phyloP scores from a whole-genome alignment of 2,797 vertebrate genomes.

The Mycteria americana region DNA sequence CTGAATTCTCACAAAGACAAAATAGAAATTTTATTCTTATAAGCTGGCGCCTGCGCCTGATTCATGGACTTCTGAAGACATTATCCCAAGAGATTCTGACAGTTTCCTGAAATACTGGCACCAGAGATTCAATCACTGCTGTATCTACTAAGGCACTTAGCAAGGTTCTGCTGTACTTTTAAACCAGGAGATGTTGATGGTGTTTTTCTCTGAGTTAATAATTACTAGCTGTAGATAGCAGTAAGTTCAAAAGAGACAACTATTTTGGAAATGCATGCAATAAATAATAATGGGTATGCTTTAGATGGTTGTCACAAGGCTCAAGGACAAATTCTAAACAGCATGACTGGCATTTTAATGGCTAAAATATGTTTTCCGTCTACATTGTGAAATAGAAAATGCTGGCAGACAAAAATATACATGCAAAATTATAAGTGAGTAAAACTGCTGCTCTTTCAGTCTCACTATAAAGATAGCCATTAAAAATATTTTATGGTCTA shows the following conservation, averaged over 20 bases:
- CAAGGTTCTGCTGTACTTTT: neutral
- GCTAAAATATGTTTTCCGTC: neutral
- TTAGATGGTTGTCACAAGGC: neutral
- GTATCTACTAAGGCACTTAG: neutral
- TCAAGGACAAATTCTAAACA: slow-evolving; percentile 13
- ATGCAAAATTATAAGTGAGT: neutral
- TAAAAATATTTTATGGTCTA: neutral
- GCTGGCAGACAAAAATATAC: neutral
- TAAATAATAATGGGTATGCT: neutral
- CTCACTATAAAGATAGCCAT: neutral
- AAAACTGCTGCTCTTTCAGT: neutral
- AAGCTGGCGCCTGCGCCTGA: neutral
- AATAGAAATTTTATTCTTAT: neutral
- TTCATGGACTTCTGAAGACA: neutral
- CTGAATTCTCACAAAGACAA: neutral
- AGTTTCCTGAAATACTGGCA: neutral
- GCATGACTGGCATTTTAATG: neutral
- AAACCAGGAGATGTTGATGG: neutral
- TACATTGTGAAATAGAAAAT: neutral
- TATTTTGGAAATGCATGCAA: neutral
- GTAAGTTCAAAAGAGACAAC: neutral
- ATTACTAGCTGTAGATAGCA: neutral
- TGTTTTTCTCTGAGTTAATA: neutral
- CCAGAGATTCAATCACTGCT: neutral
- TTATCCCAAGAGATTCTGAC: neutral